These are phyloP conservation scores for Clarias gariepinus DNA, from an alignment of 2,113 vertebrate genomes.

Conservation along the genomic window DNA sequence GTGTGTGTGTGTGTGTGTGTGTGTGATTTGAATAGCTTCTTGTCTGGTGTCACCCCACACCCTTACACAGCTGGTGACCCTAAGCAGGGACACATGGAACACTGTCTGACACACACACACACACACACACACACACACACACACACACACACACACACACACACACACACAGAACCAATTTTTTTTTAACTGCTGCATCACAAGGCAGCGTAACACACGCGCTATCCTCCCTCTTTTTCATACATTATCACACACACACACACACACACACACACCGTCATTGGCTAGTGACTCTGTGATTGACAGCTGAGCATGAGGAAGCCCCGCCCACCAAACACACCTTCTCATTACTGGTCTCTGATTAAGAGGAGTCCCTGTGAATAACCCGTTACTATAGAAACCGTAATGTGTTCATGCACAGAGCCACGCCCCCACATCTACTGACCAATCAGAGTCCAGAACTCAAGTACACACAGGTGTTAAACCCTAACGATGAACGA, in stretches of 20 bases:
- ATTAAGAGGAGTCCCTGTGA: too few species aligned
- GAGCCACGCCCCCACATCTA: too few species aligned
- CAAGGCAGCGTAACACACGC: background rate
- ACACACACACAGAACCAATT: background rate
- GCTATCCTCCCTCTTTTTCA: background rate
- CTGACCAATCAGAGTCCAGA: too few species aligned
- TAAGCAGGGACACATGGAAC: constrained; percentile 66
- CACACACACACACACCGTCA: too few species aligned
- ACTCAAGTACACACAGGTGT: too few species aligned
- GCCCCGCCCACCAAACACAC: background rate
- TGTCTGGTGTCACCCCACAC: constrained; percentile 16
- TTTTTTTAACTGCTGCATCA: background rate
- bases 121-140: constrained; percentile 13
- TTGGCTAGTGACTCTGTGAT: background rate
- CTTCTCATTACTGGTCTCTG: too few species aligned
- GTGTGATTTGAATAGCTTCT: constrained; percentile 20
- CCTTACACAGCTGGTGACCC: constrained; percentile 61
- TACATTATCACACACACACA: background rate
- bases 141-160: background rate
- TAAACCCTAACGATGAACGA: too few species aligned
- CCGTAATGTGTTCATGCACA: too few species aligned
- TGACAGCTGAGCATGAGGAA: background rate
- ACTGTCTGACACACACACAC: constrained; percentile 36
- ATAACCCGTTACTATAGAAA: too few species aligned
- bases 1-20: constrained; percentile 44